A percentile compares a stretch with the other conserved stretches of the same genome.
Conservation (phyloP, 2,888 invertebrate species). For the Mimumesa dahlbomi region DNA sequence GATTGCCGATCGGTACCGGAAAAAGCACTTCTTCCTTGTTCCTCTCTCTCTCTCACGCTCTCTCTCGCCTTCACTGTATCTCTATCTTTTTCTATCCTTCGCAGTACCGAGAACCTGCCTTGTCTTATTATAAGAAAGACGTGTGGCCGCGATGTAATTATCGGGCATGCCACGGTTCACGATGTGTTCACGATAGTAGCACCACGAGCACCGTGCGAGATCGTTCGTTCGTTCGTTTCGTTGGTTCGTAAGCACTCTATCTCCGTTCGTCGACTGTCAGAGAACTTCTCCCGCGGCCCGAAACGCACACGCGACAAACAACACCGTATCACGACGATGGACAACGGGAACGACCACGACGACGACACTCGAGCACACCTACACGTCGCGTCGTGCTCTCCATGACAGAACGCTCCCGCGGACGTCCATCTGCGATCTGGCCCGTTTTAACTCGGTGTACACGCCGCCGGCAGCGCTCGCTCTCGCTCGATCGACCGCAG, state of each 20-base stretch:
- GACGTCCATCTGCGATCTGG: slow-evolving; percentile 71
- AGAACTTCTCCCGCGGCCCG: slow-evolving; percentile 22
- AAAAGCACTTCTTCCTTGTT: slow-evolving; percentile 4
- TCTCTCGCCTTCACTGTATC: no score
- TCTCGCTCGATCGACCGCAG: slow-evolving; percentile 60
- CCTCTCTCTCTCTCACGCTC: no score
- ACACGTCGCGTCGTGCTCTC: slow-evolving; percentile 59
- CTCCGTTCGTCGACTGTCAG: slow-evolving; percentile 50
- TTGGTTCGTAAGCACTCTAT: slow-evolving; percentile 18
- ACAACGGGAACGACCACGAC: slow-evolving; percentile 36
- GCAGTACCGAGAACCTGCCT: not conserved
- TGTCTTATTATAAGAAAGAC: slow-evolving; percentile 3
- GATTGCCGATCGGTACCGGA: slow-evolving; percentile 16
- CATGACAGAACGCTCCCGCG: slow-evolving; percentile 71
- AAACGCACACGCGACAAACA: slow-evolving; percentile 32
- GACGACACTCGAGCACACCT: slow-evolving; percentile 53
- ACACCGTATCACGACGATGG: slow-evolving; percentile 34
- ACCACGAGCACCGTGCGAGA: slow-evolving; percentile 37
- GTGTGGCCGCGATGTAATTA: slow-evolving; percentile 34
- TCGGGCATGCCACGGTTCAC: slow-evolving; percentile 33
- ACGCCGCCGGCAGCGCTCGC: slow-evolving; percentile 53
- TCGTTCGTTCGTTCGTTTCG: no score
- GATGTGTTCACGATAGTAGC: slow-evolving; percentile 32
- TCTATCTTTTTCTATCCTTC: no score
- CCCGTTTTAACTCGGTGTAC: slow-evolving; percentile 57